Percentiles rank a stretch among this genome's conserved stretches.
These are phyloP conservation scores for Pseudoips prasinana DNA, from an alignment of 2,888 invertebrate species.

Conservation along the genomic window DNA sequence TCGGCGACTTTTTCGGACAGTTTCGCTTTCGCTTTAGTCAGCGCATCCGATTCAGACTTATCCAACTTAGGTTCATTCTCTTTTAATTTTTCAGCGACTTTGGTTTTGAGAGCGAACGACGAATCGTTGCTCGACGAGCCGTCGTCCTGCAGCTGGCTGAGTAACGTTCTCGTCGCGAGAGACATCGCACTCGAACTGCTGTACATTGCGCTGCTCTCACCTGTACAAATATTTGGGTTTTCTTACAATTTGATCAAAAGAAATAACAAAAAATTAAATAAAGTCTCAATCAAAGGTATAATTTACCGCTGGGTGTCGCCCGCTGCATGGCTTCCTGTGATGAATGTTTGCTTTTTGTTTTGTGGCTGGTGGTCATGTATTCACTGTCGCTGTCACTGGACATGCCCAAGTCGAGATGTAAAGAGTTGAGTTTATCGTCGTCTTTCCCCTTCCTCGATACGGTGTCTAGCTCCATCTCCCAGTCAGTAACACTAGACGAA, in stretches of 20 bases:
- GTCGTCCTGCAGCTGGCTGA: conserved; percentile 79
- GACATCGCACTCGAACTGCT: conserved; percentile 62
- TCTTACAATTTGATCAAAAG: conserved; percentile 40
- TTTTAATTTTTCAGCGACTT: conserved; percentile 45
- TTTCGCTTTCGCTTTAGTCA: conserved; percentile 70
- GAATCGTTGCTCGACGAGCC: conserved; percentile 79
- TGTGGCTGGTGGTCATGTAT: conserved; percentile 59
- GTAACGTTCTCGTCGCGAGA: conserved; percentile 69
- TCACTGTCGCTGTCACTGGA: conserved; percentile 76
- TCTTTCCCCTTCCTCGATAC: conserved; percentile 69
- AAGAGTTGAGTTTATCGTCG: conserved; percentile 70
- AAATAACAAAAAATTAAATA: conserved; percentile 37
- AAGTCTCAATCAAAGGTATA: conserved; percentile 32
- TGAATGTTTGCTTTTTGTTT: conserved; percentile 54
- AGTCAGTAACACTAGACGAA: conserved; percentile 75
- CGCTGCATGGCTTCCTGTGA: conserved; percentile 56
- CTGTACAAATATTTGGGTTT: conserved; percentile 54
- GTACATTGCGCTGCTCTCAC: conserved; percentile 67
- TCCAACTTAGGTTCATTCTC: conserved; percentile 52
- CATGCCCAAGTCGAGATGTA: conserved; percentile 75
- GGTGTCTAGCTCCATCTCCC: conserved; percentile 84
- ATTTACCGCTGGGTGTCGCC: conserved; percentile 63
- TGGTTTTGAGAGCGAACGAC: conserved; percentile 67
- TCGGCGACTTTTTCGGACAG: conserved; percentile 70
- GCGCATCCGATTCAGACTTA: conserved; percentile 61